Conservation (phyloP, 2,888 invertebrate species). For the Sesamia inferens region DNA sequence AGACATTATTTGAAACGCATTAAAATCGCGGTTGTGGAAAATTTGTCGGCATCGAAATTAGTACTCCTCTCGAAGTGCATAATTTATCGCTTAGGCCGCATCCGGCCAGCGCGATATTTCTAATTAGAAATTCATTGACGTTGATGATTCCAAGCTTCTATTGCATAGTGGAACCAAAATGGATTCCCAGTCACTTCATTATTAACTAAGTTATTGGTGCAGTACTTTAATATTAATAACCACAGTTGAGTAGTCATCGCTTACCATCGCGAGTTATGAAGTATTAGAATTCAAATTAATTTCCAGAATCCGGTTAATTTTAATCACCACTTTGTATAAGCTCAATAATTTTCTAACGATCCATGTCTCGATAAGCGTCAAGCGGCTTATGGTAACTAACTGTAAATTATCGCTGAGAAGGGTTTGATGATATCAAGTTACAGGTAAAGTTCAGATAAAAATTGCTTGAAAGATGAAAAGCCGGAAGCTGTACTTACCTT, state of each 20-base stretch:
- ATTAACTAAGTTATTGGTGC: constrained; percentile 34
- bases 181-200: constrained; percentile 28
- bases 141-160: constrained; percentile 73
- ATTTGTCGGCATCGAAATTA: constrained; percentile 90
- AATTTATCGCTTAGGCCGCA: constrained; percentile 87
- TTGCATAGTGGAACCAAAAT: constrained; percentile 29
- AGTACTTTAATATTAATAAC: constrained; percentile 3
- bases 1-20: constrained; percentile 90
- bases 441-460: constrained; percentile 21
- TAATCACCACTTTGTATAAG: constrained; percentile 43
- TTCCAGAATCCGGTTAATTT: constrained; percentile 50
- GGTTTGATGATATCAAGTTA: constrained; percentile 48
- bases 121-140: constrained; percentile 86
- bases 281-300: constrained; percentile 46
- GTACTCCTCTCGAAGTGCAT: constrained; percentile 86
- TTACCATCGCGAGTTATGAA: constrained; percentile 55
- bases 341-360: constrained; percentile 47
- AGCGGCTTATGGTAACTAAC: constrained; percentile 48
- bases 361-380: constrained; percentile 49
- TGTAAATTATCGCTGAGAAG: constrained; percentile 45
- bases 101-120: constrained; percentile 83
- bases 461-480: constrained; percentile 13
- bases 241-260: constrained; percentile 31
- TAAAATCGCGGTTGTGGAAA: constrained; percentile 89
- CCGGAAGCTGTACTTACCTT: constrained; percentile 20